A percentile compares a stretch with the other conserved stretches of the same genome.
Evolutionary conservation across 2,888 invertebrate genomes (phyloP).

Genomic region (Caenorhabditis sp.): DNA sequence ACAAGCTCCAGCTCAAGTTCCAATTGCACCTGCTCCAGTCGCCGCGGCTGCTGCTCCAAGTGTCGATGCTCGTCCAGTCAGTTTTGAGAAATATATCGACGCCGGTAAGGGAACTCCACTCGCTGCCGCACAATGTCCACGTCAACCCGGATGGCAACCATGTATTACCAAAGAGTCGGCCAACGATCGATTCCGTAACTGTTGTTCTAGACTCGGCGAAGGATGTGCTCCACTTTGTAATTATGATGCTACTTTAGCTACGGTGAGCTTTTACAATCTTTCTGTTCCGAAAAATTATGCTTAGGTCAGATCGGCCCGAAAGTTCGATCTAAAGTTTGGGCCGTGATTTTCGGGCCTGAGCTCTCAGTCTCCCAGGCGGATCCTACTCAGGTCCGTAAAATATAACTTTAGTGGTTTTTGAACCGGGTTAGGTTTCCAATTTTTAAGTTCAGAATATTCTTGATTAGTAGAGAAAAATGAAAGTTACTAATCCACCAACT

Average conservation of each 20-base stretch:
- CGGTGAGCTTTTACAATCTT: constrained; percentile 48
- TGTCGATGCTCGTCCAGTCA: constrained; percentile 45
- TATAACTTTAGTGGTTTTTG: too few relatives aligned
- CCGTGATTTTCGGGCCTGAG: too few relatives aligned
- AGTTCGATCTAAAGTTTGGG: too few relatives aligned
- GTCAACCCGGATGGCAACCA: constrained; percentile 68
- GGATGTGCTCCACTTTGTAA: constrained; percentile 67
- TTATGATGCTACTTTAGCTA: constrained; percentile 67
- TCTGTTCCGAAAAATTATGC: too few relatives aligned
- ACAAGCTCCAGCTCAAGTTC: constrained; percentile 1
- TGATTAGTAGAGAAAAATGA: too few relatives aligned
- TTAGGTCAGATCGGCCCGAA: too few relatives aligned
- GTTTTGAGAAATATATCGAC: constrained; percentile 48
- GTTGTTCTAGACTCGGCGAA: constrained; percentile 66
- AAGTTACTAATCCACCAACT: too few relatives aligned
- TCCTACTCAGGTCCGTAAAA: too few relatives aligned
- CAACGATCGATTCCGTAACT: constrained; percentile 67
- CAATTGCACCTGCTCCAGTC: too few relatives aligned
- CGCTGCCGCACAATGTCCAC: constrained; percentile 54
- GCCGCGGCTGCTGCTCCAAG: constrained; percentile 28
- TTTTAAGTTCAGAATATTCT: too few relatives aligned
- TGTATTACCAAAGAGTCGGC: constrained; percentile 67
- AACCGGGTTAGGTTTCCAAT: too few relatives aligned
- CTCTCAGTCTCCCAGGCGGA: too few relatives aligned
- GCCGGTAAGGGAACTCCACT: constrained; percentile 38